Base-by-base conservation (phyloP, 53 echinoderm and acorn worm species). In the Holothuria leucospilota region DNA sequence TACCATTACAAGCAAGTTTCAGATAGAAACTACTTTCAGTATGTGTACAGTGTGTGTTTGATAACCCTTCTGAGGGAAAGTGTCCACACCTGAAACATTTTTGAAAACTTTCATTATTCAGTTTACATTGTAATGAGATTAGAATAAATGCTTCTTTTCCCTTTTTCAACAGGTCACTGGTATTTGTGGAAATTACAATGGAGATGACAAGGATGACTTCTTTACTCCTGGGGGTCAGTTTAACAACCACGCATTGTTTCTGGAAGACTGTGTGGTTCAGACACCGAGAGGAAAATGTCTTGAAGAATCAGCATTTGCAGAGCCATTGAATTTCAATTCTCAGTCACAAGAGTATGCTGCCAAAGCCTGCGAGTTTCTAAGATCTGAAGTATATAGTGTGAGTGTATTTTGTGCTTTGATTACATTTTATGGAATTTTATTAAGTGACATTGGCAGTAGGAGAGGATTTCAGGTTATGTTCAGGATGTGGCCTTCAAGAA, bases 111-210 rank as follows among this genome's bases (percentile, higher is more conserved):
- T 56, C 16, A 56, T 18, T 18, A 4, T 16, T 3, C 18, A 2
- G 8, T 56, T 56, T 56, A 7, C 14, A 7, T 46, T 46, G 11
- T 5, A 46, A 5, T 56, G 34, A 16, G 18, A 56, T 18, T 16
- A 56, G 4, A 15, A 0, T 56, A 11, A 46, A 46, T 56, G 15
- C 56, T 56, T 16, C 18, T 56, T 56, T 42, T 42, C 13, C 49
- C 46, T 73, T 24, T 78, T 58, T 11, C 1, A 67, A 23, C 30
- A 80, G 80, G 80, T 80, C 13, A 80, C 80, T 61, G 80, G 80
- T 61, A 59, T 80, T 8, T 80, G 80, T 80, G 80, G 80, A 59
- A 80, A 80, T 61, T 80, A 56, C 61, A 80, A 80, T 61, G 80
- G 59, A 7, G 34, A 80, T 80, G 80, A 80, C 29, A 29, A 29